phyloP scores from a whole-genome alignment of 30 jellyfish, hydroid and myxozoan species.

The Mastigias papua region DNA sequence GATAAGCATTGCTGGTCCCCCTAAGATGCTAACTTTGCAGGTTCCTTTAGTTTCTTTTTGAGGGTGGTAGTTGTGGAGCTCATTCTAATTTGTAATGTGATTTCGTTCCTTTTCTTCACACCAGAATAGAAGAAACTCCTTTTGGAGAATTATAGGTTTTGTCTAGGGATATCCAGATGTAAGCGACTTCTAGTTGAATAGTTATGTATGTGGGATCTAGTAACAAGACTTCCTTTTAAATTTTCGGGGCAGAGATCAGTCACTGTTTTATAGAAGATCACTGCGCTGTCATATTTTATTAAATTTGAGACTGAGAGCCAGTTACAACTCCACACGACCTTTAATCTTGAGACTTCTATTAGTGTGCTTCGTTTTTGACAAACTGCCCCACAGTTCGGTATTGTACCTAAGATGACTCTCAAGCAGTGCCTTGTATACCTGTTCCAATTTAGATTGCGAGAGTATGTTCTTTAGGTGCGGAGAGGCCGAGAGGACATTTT shows the following conservation, averaged over 20 bases:
- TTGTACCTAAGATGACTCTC: neutral
- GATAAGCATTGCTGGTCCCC: neutral
- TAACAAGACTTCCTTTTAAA: neutral
- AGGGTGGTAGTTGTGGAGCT: neutral
- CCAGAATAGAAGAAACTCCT: neutral
- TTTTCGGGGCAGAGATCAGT: neutral
- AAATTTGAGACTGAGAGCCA: neutral
- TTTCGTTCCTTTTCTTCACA: neutral
- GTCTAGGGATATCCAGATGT: neutral
- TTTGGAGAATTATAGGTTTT: neutral
- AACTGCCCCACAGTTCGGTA: neutral
- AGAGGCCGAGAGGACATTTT: too few species aligned
- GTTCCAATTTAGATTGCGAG: neutral
- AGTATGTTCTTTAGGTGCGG: too few species aligned
- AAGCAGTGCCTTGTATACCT: neutral
- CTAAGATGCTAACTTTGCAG: neutral
- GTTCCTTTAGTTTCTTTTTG: neutral
- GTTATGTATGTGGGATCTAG: neutral
- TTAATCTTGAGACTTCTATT: neutral
- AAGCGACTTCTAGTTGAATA: neutral
- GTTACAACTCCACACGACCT: neutral
- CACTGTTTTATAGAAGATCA: neutral
- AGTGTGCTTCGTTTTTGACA: neutral
- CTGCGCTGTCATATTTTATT: neutral
- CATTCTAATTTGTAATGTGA: neutral